A percentile compares a stretch with the other conserved stretches of the same genome.
Conservation (phyloP, 2,888 invertebrate genomes). For the Microctonus aethiopoides region DNA sequence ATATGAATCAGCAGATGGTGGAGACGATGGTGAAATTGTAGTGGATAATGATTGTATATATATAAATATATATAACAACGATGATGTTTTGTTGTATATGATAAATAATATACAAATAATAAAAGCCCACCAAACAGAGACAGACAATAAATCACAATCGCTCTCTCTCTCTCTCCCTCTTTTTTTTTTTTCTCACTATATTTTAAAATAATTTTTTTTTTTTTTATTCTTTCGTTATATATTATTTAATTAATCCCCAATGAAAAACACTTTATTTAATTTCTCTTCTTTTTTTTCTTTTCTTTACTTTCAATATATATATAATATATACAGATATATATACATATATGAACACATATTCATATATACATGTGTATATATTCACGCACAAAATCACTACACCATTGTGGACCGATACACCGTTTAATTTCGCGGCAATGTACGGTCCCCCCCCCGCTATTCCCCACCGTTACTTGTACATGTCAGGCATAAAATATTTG, state of each 20-base stretch:
- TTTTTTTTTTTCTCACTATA: not conserved
- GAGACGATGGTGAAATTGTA: not conserved
- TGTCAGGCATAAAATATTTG: conserved; percentile 58
- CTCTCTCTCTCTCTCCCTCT: not conserved
- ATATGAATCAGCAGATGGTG: not conserved
- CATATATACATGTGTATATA: conserved; percentile 17
- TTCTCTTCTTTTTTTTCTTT: too few species aligned
- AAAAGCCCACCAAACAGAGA: conserved; percentile 3
- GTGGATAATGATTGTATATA: too few species aligned
- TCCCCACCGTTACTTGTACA: conserved; percentile 56
- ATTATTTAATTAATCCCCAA: not conserved
- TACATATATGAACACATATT: not conserved
- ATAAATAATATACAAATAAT: conserved; percentile 2
- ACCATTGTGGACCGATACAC: conserved; percentile 14
- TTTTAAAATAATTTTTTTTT: not conserved
- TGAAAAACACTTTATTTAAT: conserved; percentile 18
- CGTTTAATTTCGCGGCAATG: conserved; percentile 29
- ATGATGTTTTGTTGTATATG: not conserved
- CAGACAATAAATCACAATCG: conserved; percentile 1
- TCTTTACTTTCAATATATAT: not conserved
- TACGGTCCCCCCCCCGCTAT: conserved; percentile 35
- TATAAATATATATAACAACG: not conserved
- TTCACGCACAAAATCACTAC: conserved; percentile 29
- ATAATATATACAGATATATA: not conserved
- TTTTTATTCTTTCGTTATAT: not conserved